These are phyloP conservation scores for Phymastichus coffea DNA, from an alignment of 1,140 invertebrate species.

Conservation along the genomic window DNA sequence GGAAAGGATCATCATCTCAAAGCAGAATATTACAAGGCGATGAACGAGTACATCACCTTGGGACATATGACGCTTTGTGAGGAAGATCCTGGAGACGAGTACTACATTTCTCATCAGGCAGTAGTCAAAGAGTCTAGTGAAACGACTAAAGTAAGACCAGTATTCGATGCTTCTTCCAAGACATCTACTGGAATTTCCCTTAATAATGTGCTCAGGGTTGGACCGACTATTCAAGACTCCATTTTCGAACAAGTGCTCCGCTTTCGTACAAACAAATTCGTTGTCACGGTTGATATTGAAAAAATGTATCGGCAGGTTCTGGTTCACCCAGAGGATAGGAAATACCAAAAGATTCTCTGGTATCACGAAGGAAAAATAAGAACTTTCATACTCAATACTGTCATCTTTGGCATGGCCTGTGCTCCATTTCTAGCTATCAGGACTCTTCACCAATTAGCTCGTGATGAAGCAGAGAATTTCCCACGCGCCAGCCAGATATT, in stretches of 20 bases:
- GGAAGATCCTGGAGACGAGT: too few species aligned
- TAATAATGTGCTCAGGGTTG: slow-evolving; percentile 7
- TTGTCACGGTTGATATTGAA: slow-evolving; percentile 36
- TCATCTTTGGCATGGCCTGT: slow-evolving; percentile 48
- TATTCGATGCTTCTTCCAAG: background rate
- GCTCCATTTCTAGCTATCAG: slow-evolving; percentile 38
- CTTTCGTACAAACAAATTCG: slow-evolving; percentile 19
- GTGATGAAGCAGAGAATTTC: slow-evolving; percentile 28
- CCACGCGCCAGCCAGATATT: slow-evolving; percentile 20
- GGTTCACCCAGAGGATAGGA: slow-evolving; percentile 31
- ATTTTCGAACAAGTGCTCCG: slow-evolving; percentile 7
- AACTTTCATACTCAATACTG: slow-evolving; percentile 34
- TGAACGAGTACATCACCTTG: background rate
- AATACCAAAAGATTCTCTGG: slow-evolving; percentile 46
- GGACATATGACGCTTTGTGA: background rate
- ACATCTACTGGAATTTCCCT: slow-evolving; percentile 5
- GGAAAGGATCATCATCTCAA: background rate
- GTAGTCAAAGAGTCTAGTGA: slow-evolving; percentile 17
- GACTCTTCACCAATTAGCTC: slow-evolving; percentile 36
- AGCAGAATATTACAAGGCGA: background rate
- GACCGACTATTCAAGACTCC: slow-evolving; percentile 3
- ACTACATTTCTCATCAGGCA: slow-evolving; percentile 29
- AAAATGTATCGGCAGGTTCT: slow-evolving; percentile 47
- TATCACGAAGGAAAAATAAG: slow-evolving; percentile 16
- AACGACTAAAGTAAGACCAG: slow-evolving; percentile 21